A percentile compares a stretch with the other conserved stretches of the same genome.
phyloP scores from a whole-genome alignment of 2,113 vertebrate genomes.

The Boulengeromyrus knoepffleri region DNA sequence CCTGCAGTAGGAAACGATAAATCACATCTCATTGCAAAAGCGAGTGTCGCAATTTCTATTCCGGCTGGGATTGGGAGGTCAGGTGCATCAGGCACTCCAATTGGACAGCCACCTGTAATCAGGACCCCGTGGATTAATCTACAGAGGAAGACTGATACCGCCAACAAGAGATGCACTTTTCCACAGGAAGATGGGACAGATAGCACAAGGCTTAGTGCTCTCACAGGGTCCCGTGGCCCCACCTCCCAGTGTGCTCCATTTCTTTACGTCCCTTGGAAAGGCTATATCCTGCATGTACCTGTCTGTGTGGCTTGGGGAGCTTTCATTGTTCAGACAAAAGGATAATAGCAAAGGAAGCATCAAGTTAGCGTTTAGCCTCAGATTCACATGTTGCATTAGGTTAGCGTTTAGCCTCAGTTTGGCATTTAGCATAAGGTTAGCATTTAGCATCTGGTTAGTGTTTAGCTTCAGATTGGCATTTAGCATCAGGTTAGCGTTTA shows the following conservation, averaged over 20 bases:
- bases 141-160: not conserved
- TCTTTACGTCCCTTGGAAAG: not conserved
- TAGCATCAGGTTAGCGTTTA: not conserved
- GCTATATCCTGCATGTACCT: not conserved
- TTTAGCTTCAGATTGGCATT: not conserved
- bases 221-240: not conserved
- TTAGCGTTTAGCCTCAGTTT: not conserved
- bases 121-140: not conserved
- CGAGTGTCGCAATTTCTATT: not conserved
- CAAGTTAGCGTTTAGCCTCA: not conserved
- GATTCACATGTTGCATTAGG: not conserved
- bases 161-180: not conserved
- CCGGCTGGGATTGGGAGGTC: not conserved
- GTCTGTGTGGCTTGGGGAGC: not conserved
- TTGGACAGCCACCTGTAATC: not conserved
- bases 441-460: not conserved
- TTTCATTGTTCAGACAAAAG: not conserved
- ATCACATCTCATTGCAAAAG: not conserved
- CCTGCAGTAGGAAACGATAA: not conserved
- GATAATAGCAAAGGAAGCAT: not conserved
- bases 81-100: not conserved
- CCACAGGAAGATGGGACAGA: not conserved
- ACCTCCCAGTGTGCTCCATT: not conserved
- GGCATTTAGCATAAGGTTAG: not conserved
- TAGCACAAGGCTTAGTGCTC: no score